These are phyloP conservation scores for Leptinotarsa undecemlineata DNA, from an alignment of 1,140 invertebrate genomes.

Conservation along the genomic window DNA sequence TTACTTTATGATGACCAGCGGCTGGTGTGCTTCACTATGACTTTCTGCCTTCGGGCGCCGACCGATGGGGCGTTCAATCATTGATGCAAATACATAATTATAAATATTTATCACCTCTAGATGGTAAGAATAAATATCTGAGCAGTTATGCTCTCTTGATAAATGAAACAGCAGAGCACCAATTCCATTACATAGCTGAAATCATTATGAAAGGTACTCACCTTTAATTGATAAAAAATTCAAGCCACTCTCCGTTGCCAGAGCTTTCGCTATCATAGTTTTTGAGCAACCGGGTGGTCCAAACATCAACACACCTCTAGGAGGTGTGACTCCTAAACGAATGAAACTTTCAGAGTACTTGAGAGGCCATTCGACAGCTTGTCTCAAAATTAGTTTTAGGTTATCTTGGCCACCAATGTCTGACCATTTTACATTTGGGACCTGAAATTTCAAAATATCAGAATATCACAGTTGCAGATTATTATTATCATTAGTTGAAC, in stretches of 20 bases:
- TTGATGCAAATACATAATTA: no score
- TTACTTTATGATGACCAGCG: no score
- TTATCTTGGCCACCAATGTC: slow-evolving; percentile 92
- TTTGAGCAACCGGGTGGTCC: slow-evolving; percentile 98
- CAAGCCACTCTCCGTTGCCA: slow-evolving; percentile 92
- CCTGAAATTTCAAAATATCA: slow-evolving; percentile 51
- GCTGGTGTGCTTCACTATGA: no score
- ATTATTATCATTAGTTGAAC: no score
- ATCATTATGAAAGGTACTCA: slow-evolving; percentile 19
- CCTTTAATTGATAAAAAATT: slow-evolving; percentile 91
- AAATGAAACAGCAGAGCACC: no score
- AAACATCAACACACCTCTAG: slow-evolving; percentile 93
- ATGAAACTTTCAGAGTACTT: slow-evolving; percentile 87
- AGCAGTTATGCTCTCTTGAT: no score
- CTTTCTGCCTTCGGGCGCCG: no score
- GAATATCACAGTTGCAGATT: neutral
- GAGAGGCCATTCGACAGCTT: slow-evolving; percentile 92
- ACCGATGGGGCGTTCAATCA: no score
- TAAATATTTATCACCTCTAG: no score
- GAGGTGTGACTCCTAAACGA: slow-evolving; percentile 88
- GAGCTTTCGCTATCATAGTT: slow-evolving; percentile 93
- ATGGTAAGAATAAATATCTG: no score
- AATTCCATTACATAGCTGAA: neutral
- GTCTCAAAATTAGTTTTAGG: slow-evolving; percentile 83
- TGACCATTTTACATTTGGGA: slow-evolving; percentile 82